A percentile compares a stretch with the other conserved stretches of the same genome.
Evolutionary conservation across 2,113 vertebrate genomes (phyloP).

Genomic region (Notothenia rossii): DNA sequence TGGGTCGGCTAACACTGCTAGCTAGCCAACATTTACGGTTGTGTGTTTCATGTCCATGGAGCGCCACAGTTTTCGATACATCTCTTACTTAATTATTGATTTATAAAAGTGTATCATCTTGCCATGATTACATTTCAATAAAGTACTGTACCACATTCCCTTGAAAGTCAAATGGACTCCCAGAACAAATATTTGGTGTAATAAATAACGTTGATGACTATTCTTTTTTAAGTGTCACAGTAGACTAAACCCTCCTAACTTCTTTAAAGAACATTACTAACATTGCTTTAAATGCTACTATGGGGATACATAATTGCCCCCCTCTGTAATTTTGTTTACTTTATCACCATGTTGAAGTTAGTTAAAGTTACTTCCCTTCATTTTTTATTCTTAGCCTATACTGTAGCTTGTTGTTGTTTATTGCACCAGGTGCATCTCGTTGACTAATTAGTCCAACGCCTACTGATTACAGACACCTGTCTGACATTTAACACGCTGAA

Average conservation of each 20-base stretch:
- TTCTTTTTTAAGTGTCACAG: too few species aligned
- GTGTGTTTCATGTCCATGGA: too few species aligned
- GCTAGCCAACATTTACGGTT: too few species aligned
- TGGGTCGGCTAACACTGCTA: too few species aligned
- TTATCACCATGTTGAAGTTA: neutral
- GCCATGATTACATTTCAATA: too few species aligned
- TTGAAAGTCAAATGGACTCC: neutral
- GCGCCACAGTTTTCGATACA: too few species aligned
- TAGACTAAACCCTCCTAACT: neutral
- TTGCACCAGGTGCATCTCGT: neutral
- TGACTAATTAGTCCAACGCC: neutral
- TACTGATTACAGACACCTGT: constrained; percentile 5
- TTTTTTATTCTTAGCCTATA: neutral
- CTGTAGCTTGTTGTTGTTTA: neutral
- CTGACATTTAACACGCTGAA: neutral
- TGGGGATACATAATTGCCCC: neutral
- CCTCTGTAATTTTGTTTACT: neutral
- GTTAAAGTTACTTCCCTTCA: neutral
- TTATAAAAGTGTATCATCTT: too few species aligned
- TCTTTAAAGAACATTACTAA: too few species aligned
- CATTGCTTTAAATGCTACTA: neutral
- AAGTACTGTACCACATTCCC: too few species aligned
- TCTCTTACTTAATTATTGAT: too few species aligned
- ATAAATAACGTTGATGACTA: neutral
- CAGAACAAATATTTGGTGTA: too few species aligned